These are phyloP conservation scores for Notolepis coatsorum DNA, from an alignment of 2,797 vertebrate species.

Conservation along the genomic window DNA sequence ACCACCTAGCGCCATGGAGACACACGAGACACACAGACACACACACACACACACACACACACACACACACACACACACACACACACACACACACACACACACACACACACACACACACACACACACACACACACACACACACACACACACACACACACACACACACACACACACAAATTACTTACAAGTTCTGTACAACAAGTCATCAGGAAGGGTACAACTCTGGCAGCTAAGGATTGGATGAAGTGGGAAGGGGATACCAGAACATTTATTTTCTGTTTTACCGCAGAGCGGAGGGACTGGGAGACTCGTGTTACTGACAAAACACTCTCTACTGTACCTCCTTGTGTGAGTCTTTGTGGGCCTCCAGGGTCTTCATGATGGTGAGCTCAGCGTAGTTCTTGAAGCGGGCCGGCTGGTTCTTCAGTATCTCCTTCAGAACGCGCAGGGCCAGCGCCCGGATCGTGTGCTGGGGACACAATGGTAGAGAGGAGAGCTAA, in stretches of 20 bases:
- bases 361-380: constrained; percentile 99
- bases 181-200: too few species aligned
- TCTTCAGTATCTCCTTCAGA: constrained; percentile 94
- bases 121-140: too few species aligned
- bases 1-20: constrained; percentile 84
- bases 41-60: not conserved
- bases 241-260: not conserved
- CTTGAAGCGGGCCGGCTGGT: constrained; percentile 97
- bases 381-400: constrained; percentile 98
- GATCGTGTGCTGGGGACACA: constrained; percentile 88
- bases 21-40: not conserved
- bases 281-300: not conserved
- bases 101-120: too few species aligned
- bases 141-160: too few species aligned
- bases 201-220: too few species aligned
- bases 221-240: too few species aligned
- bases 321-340: too few species aligned
- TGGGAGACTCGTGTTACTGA: too few species aligned
- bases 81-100: not conserved
- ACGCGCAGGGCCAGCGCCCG: constrained; percentile 94
- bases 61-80: not conserved
- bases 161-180: too few species aligned
- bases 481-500: not conserved
- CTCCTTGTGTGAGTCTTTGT: constrained; percentile 99
- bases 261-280: not conserved